Evolutionary conservation across 2,888 invertebrate genomes (phyloP), one percentile per base, ranked within the genome.

Genomic region (Hirtodrosophila histrioides): DNA sequence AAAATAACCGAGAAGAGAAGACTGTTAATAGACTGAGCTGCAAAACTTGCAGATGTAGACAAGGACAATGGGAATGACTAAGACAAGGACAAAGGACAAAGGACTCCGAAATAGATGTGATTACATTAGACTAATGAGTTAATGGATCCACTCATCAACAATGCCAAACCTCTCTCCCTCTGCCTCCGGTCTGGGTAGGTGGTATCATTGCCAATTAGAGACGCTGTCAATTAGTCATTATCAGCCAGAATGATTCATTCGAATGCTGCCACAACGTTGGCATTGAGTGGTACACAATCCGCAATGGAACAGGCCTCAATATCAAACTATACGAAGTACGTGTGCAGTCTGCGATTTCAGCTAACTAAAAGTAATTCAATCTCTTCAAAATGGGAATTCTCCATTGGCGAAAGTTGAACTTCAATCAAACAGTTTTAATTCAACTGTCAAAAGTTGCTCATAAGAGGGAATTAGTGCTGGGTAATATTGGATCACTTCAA

Each of bases 121-220:
- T 73, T 70, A 57, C 71, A 75, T 75, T 64, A 70, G 78, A 63
- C 84, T 84, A 79, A 84, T 84, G 81, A 77, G 78, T 75, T 80
- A 72, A 77, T 77, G 63, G 63, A 69, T 31, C 55, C 35, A 24
- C 58, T 43, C 55, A 65, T 60, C 60, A 53, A 53, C 43, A 37
- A 60, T 39, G 51, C 44, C 53, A 53, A 35, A 35, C 12, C 35
- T 8, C 48, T 29, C 12, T 8, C 45, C n/a, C n/a, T 8, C n/a
- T 9, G 49, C 4, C 36, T 6, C 39, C 4, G 17, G 31, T 31
- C 31, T 31, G 31, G 31, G 7, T 31, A 31, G 31, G 9, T 31
- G 31, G 8, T 9, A 7, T n/a, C 40, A 11, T 17, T 7, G 54
- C 46, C 69, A 73, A 64, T 75, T 64, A 69, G 70, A 46, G 44